A percentile compares a stretch with the other conserved stretches of the same genome.
phyloP scores from a whole-genome alignment of 1,140 invertebrate genomes.

The Nixonia krombeini region DNA sequence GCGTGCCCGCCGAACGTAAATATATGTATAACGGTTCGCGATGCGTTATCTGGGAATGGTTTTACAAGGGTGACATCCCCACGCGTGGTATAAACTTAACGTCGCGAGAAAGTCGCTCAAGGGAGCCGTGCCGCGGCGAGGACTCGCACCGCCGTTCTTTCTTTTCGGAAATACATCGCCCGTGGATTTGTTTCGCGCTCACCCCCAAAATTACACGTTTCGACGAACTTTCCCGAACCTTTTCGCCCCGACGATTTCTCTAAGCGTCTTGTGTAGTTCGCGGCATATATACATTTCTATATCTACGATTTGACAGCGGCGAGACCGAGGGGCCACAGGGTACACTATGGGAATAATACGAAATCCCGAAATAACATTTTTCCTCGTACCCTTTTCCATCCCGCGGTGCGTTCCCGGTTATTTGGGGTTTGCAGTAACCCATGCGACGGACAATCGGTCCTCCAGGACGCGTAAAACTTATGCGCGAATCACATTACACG shows the following conservation, averaged over 20 bases:
- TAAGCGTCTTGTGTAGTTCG: too few species aligned
- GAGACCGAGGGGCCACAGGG: constrained; percentile 12
- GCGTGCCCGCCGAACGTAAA: constrained; percentile 14
- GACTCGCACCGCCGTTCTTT: too few species aligned
- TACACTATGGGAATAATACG: constrained; percentile 49
- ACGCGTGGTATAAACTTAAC: constrained; percentile 65
- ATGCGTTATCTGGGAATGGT: constrained; percentile 70
- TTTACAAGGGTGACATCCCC: constrained; percentile 71
- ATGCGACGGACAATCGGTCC: constrained; percentile 59
- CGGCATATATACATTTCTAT: constrained; percentile 11
- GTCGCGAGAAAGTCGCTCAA: constrained; percentile 47
- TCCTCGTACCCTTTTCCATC: constrained; percentile 36
- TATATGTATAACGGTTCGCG: constrained; percentile 46
- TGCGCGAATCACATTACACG: constrained; percentile 43
- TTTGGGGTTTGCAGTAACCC: constrained; percentile 27
- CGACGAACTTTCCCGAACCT: too few species aligned
- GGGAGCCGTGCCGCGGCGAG: constrained; percentile 2
- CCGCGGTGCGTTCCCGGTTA: constrained; percentile 1
- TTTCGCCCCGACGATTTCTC: too few species aligned
- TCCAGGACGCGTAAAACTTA: constrained; percentile 59
- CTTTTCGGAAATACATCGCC: too few species aligned
- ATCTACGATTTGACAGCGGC: constrained; percentile 16
- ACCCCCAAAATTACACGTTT: too few species aligned
- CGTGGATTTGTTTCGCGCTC: too few species aligned
- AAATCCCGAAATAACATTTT: constrained; percentile 56